A percentile compares a stretch with the other conserved stretches of the same genome.
These are phyloP conservation scores for Dynastes hyllus DNA, from an alignment of 2,888 invertebrate species.

Conservation along the genomic window DNA sequence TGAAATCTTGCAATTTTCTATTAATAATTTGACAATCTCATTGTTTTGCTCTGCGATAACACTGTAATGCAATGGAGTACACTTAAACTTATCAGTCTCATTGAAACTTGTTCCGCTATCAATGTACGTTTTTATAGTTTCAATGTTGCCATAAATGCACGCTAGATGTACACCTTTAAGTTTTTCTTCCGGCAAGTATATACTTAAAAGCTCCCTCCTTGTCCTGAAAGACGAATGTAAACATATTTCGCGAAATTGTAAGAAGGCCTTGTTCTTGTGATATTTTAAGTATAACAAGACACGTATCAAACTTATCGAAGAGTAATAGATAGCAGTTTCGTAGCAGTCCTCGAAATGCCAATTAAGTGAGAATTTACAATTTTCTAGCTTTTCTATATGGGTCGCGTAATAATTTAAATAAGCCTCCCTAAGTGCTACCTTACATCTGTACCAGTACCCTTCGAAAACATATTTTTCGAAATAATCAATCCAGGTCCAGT, in stretches of 20 bases:
- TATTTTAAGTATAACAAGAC: not conserved
- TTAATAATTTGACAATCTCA: not conserved
- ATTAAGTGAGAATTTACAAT: too few relatives aligned
- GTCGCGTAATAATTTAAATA: not conserved
- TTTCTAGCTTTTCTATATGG: not conserved
- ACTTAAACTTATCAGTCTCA: not conserved
- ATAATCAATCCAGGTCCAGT: slow-evolving; percentile 6
- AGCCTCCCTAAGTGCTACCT: not conserved
- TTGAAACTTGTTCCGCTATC: not conserved
- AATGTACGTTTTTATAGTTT: not conserved
- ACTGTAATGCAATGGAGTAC: slow-evolving; percentile 4
- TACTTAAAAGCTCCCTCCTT: not conserved
- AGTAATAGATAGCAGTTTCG: too few relatives aligned
- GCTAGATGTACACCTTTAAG: not conserved
- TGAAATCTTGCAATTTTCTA: not conserved
- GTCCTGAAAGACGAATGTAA: not conserved
- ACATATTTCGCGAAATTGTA: not conserved
- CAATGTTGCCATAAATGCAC: not conserved
- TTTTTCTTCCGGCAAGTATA: not conserved
- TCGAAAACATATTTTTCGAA: not conserved
- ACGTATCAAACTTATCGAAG: too few relatives aligned
- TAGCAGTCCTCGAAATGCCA: too few relatives aligned
- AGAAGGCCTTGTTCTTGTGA: not conserved
- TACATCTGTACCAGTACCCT: too few relatives aligned
- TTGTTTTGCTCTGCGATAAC: not conserved